phyloP scores from a whole-genome alignment of 1,140 invertebrate species.

The Laupala kohalensis region DNA sequence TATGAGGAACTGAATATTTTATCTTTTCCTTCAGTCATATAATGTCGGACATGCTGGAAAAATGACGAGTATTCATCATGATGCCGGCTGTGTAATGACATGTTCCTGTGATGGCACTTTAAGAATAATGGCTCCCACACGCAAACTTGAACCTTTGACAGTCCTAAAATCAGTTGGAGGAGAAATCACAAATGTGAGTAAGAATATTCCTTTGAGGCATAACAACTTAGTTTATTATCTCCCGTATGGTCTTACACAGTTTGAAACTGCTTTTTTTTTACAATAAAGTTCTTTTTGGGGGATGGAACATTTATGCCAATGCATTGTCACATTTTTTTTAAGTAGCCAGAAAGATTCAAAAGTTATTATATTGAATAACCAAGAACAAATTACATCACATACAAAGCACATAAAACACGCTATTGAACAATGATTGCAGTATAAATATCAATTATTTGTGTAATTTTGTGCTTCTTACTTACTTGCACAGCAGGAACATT shows the following conservation, averaged over 20 bases:
- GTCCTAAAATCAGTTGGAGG: constrained; percentile 23
- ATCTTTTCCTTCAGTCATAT: constrained; percentile 6
- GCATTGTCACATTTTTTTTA: too few species aligned
- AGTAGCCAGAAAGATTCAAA: too few species aligned
- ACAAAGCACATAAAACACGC: background rate
- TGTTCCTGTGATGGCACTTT: constrained; percentile 27
- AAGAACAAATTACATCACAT: background rate
- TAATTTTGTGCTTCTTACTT: too few species aligned
- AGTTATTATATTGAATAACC: too few species aligned
- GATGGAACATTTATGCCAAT: background rate
- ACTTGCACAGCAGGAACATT: too few species aligned
- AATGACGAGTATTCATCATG: constrained; percentile 25
- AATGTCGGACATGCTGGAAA: constrained; percentile 14
- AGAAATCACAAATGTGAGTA: constrained; percentile 27
- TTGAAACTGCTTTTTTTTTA: too few species aligned
- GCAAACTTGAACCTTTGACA: constrained; percentile 23
- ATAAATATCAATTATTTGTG: background rate
- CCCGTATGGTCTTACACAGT: too few species aligned
- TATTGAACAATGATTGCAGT: background rate
- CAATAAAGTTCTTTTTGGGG: too few species aligned
- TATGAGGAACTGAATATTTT: background rate
- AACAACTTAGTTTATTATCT: too few species aligned
- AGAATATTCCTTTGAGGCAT: background rate
- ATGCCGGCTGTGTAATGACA: constrained; percentile 26
- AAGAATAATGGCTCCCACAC: constrained; percentile 26